phyloP scores from a whole-genome alignment of 2,888 invertebrate species.

The Helobdella robusta region DNA sequence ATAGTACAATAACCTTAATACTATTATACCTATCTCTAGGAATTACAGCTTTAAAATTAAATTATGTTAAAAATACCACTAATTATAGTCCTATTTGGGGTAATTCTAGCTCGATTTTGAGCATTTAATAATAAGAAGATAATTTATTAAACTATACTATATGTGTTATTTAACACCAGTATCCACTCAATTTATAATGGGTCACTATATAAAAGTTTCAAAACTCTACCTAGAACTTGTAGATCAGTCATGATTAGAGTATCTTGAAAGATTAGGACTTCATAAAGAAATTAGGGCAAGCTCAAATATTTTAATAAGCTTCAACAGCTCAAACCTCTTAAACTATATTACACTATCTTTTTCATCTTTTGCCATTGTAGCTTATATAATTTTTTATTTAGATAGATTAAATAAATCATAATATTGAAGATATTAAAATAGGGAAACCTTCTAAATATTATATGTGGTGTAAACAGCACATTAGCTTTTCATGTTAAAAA shows the following conservation, averaged over 20 bases:
- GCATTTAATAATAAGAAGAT: not conserved
- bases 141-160: not conserved
- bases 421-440: too few species aligned
- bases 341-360: too few species aligned
- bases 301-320: too few species aligned
- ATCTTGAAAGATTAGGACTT: too few species aligned
- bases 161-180: slow-evolving; percentile 33
- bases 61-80: slow-evolving; percentile 28
- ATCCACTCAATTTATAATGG: slow-evolving; percentile 27
- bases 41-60: slow-evolving; percentile 27
- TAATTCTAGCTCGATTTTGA: slow-evolving; percentile 10
- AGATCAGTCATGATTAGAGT: slow-evolving; percentile 35
- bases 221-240: slow-evolving; percentile 28
- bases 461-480: too few species aligned
- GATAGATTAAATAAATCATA: too few species aligned
- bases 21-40: slow-evolving; percentile 30
- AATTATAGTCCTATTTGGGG: slow-evolving; percentile 22
- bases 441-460: too few species aligned
- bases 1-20: slow-evolving; percentile 24
- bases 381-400: too few species aligned
- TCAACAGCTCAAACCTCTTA: too few species aligned
- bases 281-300: too few species aligned
- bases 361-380: too few species aligned
- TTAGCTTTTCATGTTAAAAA: too few species aligned
- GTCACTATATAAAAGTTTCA: not conserved